These are phyloP conservation scores for Lithophane socia DNA, from an alignment of 2,888 invertebrate genomes.

Conservation along the genomic window DNA sequence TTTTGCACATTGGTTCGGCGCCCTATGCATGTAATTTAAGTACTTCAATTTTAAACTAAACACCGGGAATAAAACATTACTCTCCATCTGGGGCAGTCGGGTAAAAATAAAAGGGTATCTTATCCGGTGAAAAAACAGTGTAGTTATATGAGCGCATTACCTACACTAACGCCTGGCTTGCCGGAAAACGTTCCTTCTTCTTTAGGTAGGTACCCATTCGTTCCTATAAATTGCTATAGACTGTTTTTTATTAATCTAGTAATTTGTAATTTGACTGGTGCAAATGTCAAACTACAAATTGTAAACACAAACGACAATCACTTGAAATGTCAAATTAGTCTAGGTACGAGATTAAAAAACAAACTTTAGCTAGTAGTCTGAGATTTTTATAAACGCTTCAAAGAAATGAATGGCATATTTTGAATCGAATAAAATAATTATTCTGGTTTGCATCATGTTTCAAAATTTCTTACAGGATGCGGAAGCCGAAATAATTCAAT, in stretches of 20 bases:
- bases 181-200: too few relatives aligned
- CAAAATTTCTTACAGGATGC: slow-evolving; percentile 87
- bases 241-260: too few relatives aligned
- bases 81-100: too few relatives aligned
- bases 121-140: not conserved
- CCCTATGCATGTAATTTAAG: not conserved
- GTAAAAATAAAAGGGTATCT: not conserved
- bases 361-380: not conserved
- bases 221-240: too few relatives aligned
- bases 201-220: too few relatives aligned
- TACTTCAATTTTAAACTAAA: not conserved
- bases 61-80: not conserved
- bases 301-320: too few relatives aligned
- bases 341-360: too few relatives aligned
- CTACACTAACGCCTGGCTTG: too few relatives aligned
- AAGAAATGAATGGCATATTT: not conserved
- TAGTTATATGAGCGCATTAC: too few relatives aligned
- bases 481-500: slow-evolving; percentile 92
- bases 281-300: too few relatives aligned
- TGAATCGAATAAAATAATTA: not conserved
- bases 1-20: not conserved
- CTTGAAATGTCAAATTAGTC: too few relatives aligned
- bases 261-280: too few relatives aligned
- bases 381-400: not conserved
- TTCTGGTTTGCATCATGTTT: not conserved